phyloP scores from a whole-genome alignment of 92 coral and sea anemone species.

The Muricea muricata region DNA sequence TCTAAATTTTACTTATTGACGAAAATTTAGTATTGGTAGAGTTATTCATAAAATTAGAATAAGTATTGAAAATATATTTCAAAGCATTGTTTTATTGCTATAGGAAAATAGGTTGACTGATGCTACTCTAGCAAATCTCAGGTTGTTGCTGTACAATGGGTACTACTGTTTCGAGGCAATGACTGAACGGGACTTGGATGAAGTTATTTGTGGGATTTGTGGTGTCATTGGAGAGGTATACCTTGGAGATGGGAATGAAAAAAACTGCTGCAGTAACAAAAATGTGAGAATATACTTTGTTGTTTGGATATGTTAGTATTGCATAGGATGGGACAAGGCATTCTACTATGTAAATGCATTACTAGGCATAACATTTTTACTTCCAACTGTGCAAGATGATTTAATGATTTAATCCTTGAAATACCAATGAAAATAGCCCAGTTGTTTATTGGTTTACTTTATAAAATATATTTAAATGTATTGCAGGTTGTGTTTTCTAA shows the following conservation, averaged over 20 bases:
- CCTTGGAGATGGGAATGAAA: constrained; percentile 71
- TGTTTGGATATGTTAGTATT: too few relatives aligned
- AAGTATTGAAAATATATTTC: background rate
- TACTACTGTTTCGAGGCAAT: constrained; percentile 47
- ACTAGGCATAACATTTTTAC: too few relatives aligned
- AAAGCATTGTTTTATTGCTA: background rate
- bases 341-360: background rate
- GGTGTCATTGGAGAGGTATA: constrained; percentile 57
- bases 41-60: too few relatives aligned
- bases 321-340: too few relatives aligned
- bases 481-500: too few relatives aligned
- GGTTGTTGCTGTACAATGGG: constrained; percentile 49
- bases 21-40: too few relatives aligned
- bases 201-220: constrained; percentile 57
- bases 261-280: constrained; percentile 56
- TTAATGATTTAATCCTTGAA: too few relatives aligned
- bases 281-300: constrained; percentile 39
- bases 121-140: background rate
- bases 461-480: too few relatives aligned
- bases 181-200: constrained; percentile 37
- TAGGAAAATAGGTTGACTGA: background rate
- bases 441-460: too few relatives aligned
- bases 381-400: too few relatives aligned
- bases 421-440: too few relatives aligned
- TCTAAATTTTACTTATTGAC: too few relatives aligned